Evolutionary conservation across 2,113 vertebrate species (phyloP).

Genomic region (Brachypteracias leptosomus): DNA sequence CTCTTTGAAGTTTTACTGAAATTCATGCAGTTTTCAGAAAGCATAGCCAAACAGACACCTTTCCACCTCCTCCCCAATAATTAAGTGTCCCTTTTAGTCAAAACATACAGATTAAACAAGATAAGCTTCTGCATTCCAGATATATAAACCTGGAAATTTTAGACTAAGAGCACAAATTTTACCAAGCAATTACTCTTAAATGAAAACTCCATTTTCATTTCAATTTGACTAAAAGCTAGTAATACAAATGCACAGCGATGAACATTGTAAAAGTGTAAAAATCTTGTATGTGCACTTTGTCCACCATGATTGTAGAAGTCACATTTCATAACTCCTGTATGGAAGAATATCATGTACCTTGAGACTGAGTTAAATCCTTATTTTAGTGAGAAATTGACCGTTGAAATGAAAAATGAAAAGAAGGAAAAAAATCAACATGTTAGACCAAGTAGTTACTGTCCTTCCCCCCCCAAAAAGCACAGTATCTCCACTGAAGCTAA

Average conservation of each 20-base stretch:
- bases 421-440: not conserved
- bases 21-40: not conserved
- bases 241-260: not conserved
- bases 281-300: not conserved
- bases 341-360: not conserved
- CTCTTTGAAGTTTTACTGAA: not conserved
- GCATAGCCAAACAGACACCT: accelerated
- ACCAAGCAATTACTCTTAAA: not conserved
- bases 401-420: not conserved
- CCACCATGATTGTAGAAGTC: not conserved
- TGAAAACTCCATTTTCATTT: not conserved
- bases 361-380: not conserved
- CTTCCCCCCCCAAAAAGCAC: too few species aligned
- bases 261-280: not conserved
- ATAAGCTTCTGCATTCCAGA: not conserved
- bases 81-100: not conserved
- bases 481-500: not conserved
- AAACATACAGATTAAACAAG: not conserved
- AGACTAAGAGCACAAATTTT: not conserved
- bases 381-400: not conserved
- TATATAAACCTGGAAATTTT: not conserved
- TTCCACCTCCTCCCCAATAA: not conserved
- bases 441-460: not conserved
- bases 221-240: not conserved
- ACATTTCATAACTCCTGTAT: not conserved